These are phyloP conservation scores for Brienomyrus longianalis DNA, from an alignment of 2,113 vertebrate species.

Conservation along the genomic window DNA sequence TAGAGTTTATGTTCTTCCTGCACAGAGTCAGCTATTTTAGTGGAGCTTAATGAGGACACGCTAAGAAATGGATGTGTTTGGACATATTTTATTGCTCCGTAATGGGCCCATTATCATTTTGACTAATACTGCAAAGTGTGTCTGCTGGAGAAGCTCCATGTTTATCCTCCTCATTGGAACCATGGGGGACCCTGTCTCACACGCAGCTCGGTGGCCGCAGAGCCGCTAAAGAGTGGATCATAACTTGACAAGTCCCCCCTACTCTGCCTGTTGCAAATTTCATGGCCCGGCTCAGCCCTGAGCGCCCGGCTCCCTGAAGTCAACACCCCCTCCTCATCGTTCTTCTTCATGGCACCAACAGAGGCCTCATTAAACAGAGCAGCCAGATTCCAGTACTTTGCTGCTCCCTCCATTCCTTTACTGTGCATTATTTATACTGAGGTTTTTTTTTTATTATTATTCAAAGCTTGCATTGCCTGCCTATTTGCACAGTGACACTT, in stretches of 20 bases:
- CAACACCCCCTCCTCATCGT: no score
- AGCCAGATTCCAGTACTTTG: not conserved
- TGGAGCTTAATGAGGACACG: not conserved
- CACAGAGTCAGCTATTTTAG: constrained; percentile 4
- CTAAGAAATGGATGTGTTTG: not conserved
- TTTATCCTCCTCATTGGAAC: not conserved
- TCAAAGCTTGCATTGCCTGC: not conserved
- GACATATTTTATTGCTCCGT: constrained; percentile 1
- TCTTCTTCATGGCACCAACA: not conserved
- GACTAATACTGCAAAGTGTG: not conserved
- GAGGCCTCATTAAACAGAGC: constrained; percentile 1
- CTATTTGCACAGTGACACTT: not conserved
- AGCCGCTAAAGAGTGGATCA: not conserved
- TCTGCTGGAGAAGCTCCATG: not conserved
- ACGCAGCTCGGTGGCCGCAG: not conserved
- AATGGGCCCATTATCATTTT: constrained; percentile 15
- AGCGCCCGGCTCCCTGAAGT: not conserved
- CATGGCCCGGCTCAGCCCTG: not conserved
- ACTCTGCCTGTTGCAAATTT: not conserved
- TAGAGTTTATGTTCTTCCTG: not conserved
- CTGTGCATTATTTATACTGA: not conserved
- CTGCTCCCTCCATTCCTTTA: not conserved
- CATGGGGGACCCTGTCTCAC: not conserved
- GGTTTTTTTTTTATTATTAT: not conserved
- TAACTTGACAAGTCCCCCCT: not conserved